Conservation (phyloP, 2,113 vertebrate species). For the Equus przewalskii region DNA sequence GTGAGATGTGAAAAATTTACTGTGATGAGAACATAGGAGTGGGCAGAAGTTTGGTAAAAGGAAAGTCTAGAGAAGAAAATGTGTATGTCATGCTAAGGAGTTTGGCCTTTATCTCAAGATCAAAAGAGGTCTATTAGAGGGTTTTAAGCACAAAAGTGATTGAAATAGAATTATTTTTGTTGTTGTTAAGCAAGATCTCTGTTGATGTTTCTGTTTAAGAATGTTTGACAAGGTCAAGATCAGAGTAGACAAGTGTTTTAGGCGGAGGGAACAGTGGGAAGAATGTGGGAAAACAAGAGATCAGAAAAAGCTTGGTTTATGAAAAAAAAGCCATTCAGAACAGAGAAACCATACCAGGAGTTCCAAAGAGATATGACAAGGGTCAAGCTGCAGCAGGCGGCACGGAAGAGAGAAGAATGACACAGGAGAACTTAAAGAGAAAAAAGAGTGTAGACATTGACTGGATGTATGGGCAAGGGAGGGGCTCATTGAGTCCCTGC, state of each 20-base stretch:
- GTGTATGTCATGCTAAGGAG: neutral
- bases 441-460: neutral
- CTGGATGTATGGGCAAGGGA: neutral
- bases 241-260: slow-evolving; percentile 44
- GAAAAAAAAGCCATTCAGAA: neutral
- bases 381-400: neutral
- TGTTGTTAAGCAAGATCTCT: slow-evolving; percentile 8
- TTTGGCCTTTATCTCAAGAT: slow-evolving; percentile 26
- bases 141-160: neutral
- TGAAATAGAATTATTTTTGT: slow-evolving; percentile 51
- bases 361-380: neutral
- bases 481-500: neutral
- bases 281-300: neutral
- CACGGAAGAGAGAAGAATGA: rapidly evolving
- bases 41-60: neutral
- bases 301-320: neutral
- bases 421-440: neutral
- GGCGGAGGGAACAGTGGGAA: neutral
- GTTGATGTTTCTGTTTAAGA: slow-evolving; percentile 39
- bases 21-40: neutral
- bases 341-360: neutral
- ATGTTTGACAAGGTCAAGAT: slow-evolving; percentile 63
- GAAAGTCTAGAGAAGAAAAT: neutral
- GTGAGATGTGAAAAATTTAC: neutral
- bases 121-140: neutral